Evolutionary conservation across 2,888 invertebrate species (phyloP), one percentile per base, ranked within the genome.

Genomic region (Ophion obscuratus): DNA sequence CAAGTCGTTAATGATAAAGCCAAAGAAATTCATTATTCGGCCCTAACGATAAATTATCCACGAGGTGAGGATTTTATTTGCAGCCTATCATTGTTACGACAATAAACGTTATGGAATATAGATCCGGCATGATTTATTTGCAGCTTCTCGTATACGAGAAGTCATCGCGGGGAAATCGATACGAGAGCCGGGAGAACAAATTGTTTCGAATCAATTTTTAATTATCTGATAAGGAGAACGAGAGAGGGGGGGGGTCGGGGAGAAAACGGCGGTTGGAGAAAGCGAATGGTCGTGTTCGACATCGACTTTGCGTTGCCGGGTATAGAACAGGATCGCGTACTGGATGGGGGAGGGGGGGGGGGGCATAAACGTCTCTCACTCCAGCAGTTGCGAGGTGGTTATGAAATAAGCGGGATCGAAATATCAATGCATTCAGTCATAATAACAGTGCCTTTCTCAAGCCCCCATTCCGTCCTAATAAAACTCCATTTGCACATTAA

Each of bases 211-310:
- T 27, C 31, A n/a, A 67, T 59, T 73, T 62, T 57, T 59, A 73
- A 59, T 40, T 53, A 62, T 59, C 40, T 24, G 77, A 74, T 73
- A 77, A 66, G 67, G 47, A 24, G 70, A 53, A 24, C 27, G 59
- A 73, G 17, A 5, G 5, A 31, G 53, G 10, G 40, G 36, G 80
- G 36, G 47, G 59, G 20, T 36, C 36, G 27, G 36, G 31, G 14
- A n/a, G 40, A 24, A 64, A 62, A 62, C 27, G 24, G 47, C 40
- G 53, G 31, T 24, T 53, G 59, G 85, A 85, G 85, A 85, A 85
- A 85, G 85, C 85, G 85, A 53, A 61, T 44, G 40, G 68, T 78
- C 76, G 77, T 59, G 57, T 67, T 73, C 59, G 59, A 75, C 84
- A 81, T 84, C 59, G 81, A 76, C 76, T 77, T 73, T 31, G 68